phyloP scores from a whole-genome alignment of 2,888 invertebrate genomes.

The Aphodius sticticus region DNA sequence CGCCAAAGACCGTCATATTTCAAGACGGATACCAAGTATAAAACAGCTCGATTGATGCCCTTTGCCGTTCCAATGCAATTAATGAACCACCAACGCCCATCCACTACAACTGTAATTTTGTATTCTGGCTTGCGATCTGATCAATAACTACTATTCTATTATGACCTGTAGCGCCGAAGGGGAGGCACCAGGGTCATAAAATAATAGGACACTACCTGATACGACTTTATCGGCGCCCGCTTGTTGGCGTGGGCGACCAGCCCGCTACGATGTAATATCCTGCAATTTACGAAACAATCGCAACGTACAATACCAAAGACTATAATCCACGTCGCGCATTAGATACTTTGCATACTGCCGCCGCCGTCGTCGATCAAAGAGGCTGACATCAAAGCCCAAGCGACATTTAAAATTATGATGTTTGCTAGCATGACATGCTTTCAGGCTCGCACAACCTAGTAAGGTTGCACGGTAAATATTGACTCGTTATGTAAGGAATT shows the following conservation, averaged over 20 bases:
- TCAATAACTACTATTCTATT: neutral
- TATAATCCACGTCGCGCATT: neutral
- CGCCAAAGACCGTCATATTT: neutral
- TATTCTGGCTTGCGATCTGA: neutral
- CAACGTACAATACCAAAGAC: neutral
- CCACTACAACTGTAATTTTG: neutral
- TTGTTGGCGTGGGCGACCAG: neutral
- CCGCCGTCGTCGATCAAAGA: neutral
- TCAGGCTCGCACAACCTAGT: neutral
- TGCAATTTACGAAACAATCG: neutral
- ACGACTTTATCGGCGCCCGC: neutral
- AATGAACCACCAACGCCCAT: neutral
- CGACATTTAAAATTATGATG: slow-evolving; percentile 4
- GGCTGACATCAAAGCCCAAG: neutral
- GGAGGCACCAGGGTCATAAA: neutral
- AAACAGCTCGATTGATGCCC: neutral
- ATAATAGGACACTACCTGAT: neutral
- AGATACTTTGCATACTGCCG: slow-evolving; percentile 4
- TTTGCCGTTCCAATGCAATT: neutral
- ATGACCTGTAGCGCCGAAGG: neutral
- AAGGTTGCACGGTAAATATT: neutral
- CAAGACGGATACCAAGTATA: neutral
- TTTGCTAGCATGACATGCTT: neutral
- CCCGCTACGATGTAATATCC: neutral
- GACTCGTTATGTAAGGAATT: neutral